A percentile compares a stretch with the other conserved stretches of the same genome.
These are phyloP conservation scores for Parasteatoda tepidariorum DNA, from an alignment of 1,140 invertebrate genomes.

Conservation along the genomic window DNA sequence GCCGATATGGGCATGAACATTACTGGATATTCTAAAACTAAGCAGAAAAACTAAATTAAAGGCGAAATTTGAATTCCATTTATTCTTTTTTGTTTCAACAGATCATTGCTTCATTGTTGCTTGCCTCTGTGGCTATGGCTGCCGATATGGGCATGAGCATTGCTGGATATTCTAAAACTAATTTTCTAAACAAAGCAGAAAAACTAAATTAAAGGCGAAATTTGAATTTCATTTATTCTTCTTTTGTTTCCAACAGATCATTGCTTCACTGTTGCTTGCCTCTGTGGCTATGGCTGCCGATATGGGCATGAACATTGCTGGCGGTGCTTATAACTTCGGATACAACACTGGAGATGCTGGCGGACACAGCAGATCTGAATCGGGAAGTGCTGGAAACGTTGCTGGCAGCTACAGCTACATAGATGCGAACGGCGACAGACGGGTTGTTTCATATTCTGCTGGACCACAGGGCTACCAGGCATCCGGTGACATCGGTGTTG, in stretches of 20 bases:
- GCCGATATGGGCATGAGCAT: background rate
- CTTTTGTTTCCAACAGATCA: background rate
- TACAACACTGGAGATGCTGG: conserved; percentile 82
- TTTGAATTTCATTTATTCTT: too few relatives aligned
- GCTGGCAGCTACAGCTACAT: conserved; percentile 2
- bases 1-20: background rate
- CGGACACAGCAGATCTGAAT: conserved; percentile 68
- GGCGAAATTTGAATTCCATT: too few relatives aligned
- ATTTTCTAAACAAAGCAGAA: too few relatives aligned
- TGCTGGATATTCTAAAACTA: too few relatives aligned
- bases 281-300: background rate
- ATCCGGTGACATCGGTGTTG: conserved; percentile 66
- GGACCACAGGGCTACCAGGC: conserved; percentile 76
- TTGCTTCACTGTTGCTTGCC: background rate
- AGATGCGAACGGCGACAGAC: background rate
- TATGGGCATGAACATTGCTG: background rate
- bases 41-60: too few relatives aligned
- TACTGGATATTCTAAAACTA: too few relatives aligned
- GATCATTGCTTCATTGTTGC: background rate
- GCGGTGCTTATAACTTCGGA: conserved; percentile 88
- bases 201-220: too few relatives aligned
- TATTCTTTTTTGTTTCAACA: background rate
- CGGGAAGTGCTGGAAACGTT: conserved; percentile 72
- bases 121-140: background rate
- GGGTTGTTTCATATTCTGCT: conserved; percentile 72